phyloP scores from a whole-genome alignment of 1,140 invertebrate species.

The Trichomalopsis sarcophagae region DNA sequence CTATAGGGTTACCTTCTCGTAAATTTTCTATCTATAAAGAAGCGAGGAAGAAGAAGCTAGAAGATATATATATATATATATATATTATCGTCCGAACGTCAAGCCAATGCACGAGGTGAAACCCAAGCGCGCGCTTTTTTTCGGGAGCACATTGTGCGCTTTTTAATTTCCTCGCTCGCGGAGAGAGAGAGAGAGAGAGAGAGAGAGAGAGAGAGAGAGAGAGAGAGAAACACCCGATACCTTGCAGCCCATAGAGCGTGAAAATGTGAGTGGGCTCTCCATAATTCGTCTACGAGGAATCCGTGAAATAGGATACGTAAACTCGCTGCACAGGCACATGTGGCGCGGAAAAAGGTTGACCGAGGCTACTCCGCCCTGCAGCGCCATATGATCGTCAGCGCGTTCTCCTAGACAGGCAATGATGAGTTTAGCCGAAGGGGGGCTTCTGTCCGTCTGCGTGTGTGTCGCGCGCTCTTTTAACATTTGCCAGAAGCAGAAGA shows the following conservation, averaged over 20 bases:
- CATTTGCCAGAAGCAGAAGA: neutral
- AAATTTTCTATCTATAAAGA: neutral
- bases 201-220: neutral
- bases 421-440: neutral
- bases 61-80: no score
- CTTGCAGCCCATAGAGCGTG: slow-evolving; percentile 13
- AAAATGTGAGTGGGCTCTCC: neutral
- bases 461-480: neutral
- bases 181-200: neutral
- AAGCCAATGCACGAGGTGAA: neutral
- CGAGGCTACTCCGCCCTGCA: neutral
- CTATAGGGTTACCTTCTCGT: no score
- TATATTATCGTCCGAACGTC: no score
- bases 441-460: neutral
- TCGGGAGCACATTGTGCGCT: neutral
- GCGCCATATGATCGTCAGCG: neutral
- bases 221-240: slow-evolving; percentile 7
- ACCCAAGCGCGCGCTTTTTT: neutral
- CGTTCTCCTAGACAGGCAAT: neutral
- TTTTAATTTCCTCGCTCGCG: slow-evolving; percentile 16
- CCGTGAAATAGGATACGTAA: slow-evolving; percentile 15
- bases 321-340: neutral
- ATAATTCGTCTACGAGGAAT: slow-evolving; percentile 35
- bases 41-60: slow-evolving; percentile 5
- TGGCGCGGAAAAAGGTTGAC: neutral